Conservation (phyloP, 2,888 invertebrate genomes). For the Conchocele bisecta region DNA sequence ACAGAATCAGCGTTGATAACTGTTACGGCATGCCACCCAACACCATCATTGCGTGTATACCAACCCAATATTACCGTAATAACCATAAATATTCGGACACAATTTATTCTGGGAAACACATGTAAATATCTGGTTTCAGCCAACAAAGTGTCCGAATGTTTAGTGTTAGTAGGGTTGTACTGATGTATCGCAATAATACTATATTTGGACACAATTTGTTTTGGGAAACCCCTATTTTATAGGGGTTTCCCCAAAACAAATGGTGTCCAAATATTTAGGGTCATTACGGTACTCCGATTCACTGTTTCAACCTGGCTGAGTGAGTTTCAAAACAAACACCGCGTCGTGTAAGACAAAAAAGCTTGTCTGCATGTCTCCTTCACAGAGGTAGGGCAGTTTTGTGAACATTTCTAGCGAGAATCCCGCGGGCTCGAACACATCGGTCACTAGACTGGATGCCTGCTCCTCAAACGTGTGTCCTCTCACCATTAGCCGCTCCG, state of each 20-base stretch:
- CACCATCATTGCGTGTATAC: not conserved
- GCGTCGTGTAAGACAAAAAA: conserved; percentile 95
- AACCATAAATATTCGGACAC: no score
- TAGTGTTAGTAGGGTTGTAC: no score
- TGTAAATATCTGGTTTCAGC: not conserved
- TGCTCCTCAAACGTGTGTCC: conserved; percentile 86
- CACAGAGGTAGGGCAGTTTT: conserved; percentile 96
- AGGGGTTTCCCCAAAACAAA: no score
- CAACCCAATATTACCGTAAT: not conserved
- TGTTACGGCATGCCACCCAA: no score
- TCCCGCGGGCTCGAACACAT: conserved; percentile 87
- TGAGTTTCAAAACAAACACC: conserved; percentile 87
- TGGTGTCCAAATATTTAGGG: no score
- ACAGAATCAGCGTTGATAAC: no score
- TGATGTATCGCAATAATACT: no score
- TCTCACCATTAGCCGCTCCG: conserved; percentile 79
- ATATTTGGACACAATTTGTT: no score
- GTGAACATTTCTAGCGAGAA: conserved; percentile 93
- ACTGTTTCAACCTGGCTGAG: conserved; percentile 20
- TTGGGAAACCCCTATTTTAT: no score
- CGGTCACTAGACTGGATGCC: conserved; percentile 87
- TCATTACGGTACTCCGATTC: no score
- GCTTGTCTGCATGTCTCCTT: conserved; percentile 93
- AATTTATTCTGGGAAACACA: no score
- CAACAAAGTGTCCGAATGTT: not conserved